Base-by-base conservation (phyloP, 2,113 vertebrate genomes). In the Rhynchopsitta pachyrhyncha region DNA sequence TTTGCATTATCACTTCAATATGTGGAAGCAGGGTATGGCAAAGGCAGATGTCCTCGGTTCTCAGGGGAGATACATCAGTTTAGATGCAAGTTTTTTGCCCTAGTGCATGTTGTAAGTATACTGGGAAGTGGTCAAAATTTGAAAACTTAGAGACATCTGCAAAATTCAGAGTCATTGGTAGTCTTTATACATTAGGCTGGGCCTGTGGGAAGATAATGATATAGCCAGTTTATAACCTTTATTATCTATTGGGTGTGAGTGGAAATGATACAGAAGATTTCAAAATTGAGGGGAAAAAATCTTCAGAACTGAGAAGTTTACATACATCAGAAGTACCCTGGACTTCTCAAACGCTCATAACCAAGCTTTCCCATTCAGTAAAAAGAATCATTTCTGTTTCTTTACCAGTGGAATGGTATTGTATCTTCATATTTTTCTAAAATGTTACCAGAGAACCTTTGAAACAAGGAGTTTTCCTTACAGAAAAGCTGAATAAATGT, bases 81-180 rank as follows among this genome's bases (percentile, higher is more conserved):
- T 46, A 59, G 11, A 10, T 41, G 9, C 15, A 64, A 7, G 5
- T 60, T 82, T 82, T 80, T 62, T 86, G 14, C 24, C 6, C 6
- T 10, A 37, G 5, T 3, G 4, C 7, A 35, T 62, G 6, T n/a
- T 53, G 5, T 20, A 23, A 57, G 11, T 1, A 6, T 8, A 59
- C 28, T 57, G 39, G 50, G 15, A 75, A 85, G 20, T 3, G 10
- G 10, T 67, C 6, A 74, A 11, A 73, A 85, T 35, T 59, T 63
- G 31, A 62, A 20, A 79, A 44, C 13, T 68, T 74, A 53, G 39
- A 82, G 87, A 66, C 6, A 64, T 7, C 27, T 63, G 17, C 13
- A 86, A 82, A 39, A 7, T 78, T 90, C 27, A 52, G 33, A 57
- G n/a, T 15, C 8, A 4, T 12, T 31, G 7, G 2, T 33, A 17